A percentile compares a stretch with the other conserved stretches of the same genome.
Conservation (phyloP, 2,797 vertebrate genomes). For the Coregonus sp. region DNA sequence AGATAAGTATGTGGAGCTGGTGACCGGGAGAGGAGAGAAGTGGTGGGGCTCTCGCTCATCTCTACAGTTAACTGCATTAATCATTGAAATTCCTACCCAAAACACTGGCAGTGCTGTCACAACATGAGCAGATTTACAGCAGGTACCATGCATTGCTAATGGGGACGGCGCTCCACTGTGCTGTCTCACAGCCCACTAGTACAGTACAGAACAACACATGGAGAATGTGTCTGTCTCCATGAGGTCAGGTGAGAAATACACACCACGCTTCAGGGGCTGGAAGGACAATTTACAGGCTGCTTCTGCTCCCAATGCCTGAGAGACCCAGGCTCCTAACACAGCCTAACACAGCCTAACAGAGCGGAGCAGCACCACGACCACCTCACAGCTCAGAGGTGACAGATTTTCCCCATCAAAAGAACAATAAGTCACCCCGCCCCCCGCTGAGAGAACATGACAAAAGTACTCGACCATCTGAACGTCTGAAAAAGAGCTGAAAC, state of each 20-base stretch:
- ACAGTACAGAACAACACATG: conserved; percentile 7
- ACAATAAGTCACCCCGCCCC: conserved; percentile 13
- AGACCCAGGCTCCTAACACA: background rate
- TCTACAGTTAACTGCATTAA: conserved; percentile 44
- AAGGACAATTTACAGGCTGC: conserved; percentile 10
- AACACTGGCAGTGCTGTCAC: conserved; percentile 48
- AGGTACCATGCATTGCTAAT: conserved; percentile 28
- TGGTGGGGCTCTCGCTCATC: conserved; percentile 3
- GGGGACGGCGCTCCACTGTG: conserved; percentile 28
- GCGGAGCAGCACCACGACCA: background rate
- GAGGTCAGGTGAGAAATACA: conserved; percentile 22
- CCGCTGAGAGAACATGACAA: background rate
- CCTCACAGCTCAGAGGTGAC: conserved; percentile 19
- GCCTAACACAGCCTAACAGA: background rate
- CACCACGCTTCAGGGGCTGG: conserved; percentile 15
- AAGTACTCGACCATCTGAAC: background rate
- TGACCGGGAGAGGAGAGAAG: background rate
- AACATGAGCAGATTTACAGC: conserved; percentile 29
- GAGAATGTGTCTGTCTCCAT: conserved; percentile 15
- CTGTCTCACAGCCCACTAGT: conserved; percentile 7
- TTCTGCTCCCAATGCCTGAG: background rate
- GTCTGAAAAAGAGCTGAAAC: background rate
- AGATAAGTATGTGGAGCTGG: conserved; percentile 10
- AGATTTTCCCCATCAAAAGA: conserved; percentile 14
- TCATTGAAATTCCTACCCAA: conserved; percentile 50